Base-by-base conservation (phyloP, 2,888 invertebrate species). In the Torymus texanus region DNA sequence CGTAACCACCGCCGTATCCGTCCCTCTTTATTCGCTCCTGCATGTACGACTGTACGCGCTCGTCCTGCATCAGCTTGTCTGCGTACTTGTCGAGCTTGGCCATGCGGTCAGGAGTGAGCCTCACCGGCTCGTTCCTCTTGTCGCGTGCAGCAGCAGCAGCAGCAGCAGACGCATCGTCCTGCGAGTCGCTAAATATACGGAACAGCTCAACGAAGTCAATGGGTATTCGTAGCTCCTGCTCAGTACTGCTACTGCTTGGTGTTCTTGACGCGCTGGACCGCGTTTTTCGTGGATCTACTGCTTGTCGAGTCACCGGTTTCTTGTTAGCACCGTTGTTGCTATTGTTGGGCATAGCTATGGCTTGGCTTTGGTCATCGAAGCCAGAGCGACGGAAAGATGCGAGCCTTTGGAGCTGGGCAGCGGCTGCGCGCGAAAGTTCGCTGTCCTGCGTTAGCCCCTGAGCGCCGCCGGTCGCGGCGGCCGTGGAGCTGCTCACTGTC, bases 331-430 rank as follows among this genome's bases (percentile, higher is more conserved):
- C 8, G 41, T 0, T 41, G 41, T 3, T 29, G 29, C 41, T 41
- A 8, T 0, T 41, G 41, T 8, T 29, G 29, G 29, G 3, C 29
- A 29, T 4, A 29, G 41, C 41, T 5, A 41, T 41, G 41, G 41
- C 8, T 8, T 41, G 41, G 41, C 0, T 41, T 8, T 41, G 41
- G 5, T 61, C 53, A n/a, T 75, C 66, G 65, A 61, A 12, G 12
- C 29, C 63, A 16, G 82, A 71, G 59, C 84, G 84, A 29, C 86
- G 85, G 77, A 88, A 89, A 3, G 84, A 79, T 11, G 86, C 83
- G n/a, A 90, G 82, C 74, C 88, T 86, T 10, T 88, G 85, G 70
- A 90, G 83, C 68, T 89, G 89, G 24, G 84, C 84, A 12, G 86
- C 86, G 5, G 87, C 87, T n/a, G 84, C 84, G 65, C 83, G 83